phyloP scores from a whole-genome alignment of 2,113 vertebrate genomes.

The Ivindomyrus marchei region DNA sequence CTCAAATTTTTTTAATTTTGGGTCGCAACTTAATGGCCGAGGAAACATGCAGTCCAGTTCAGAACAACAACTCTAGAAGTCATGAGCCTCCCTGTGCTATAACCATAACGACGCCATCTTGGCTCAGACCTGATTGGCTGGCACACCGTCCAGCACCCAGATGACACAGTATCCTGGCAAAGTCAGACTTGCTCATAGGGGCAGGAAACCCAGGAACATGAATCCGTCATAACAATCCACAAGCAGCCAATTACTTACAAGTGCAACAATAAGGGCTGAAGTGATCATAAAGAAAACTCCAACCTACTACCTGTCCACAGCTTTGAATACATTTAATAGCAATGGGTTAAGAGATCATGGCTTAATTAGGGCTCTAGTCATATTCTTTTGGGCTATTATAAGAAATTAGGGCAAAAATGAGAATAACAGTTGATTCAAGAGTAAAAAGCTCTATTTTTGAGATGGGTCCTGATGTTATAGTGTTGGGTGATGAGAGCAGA shows the following conservation, averaged over 20 bases:
- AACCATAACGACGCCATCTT: neutral
- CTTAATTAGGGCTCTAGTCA: neutral
- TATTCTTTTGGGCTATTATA: neutral
- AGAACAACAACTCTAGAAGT: neutral
- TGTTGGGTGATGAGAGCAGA: neutral
- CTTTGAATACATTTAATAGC: neutral
- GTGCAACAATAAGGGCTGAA: neutral
- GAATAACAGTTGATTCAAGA: neutral
- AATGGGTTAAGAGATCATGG: neutral
- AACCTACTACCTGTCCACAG: neutral
- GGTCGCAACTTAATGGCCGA: slow-evolving; percentile 21
- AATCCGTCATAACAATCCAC: neutral
- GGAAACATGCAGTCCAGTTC: no score
- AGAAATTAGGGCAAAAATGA: neutral
- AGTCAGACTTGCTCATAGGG: neutral
- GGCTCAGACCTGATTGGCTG: neutral
- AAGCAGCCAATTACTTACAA: neutral
- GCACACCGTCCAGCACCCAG: neutral
- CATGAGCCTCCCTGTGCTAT: neutral
- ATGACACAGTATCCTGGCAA: neutral
- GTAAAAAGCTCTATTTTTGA: neutral
- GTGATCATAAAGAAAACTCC: neutral
- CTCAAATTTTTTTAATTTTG: neutral
- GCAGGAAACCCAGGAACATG: neutral
- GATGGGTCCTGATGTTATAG: neutral